Evolutionary conservation across 2,888 invertebrate species (phyloP).

Genomic region (Stramonita haemastoma): DNA sequence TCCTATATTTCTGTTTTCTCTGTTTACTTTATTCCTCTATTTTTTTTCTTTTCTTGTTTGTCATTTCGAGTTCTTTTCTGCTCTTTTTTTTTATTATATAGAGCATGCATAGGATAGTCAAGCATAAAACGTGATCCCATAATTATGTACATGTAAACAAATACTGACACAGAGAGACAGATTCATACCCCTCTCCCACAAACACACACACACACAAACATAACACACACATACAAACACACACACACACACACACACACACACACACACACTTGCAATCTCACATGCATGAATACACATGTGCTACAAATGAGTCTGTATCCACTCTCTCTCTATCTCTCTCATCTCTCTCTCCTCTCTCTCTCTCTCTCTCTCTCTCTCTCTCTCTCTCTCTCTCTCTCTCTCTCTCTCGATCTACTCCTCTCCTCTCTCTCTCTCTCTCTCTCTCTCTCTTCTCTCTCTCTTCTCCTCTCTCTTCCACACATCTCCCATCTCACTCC

Average conservation of each 20-base stretch:
- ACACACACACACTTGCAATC: neutral
- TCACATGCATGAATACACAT: neutral
- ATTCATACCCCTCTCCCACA: neutral
- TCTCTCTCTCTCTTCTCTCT: neutral
- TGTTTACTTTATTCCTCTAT: too few species aligned
- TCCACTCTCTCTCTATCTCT: neutral
- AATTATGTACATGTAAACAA: neutral
- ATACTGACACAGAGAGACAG: neutral
- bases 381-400: too few species aligned
- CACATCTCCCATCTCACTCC: neutral
- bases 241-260: neutral
- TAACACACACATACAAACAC: neutral
- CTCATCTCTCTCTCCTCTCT: conserved; percentile 5
- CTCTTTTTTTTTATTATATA: too few species aligned
- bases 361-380: neutral
- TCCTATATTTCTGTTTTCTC: too few species aligned
- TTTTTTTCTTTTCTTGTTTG: too few species aligned
- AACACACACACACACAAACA: neutral
- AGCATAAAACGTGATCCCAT: too few species aligned
- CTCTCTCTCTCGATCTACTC: too few species aligned
- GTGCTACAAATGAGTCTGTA: neutral
- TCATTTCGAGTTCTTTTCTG: too few species aligned
- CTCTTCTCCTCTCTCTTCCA: neutral
- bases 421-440: neutral
- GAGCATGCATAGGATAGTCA: too few species aligned